phyloP scores from a whole-genome alignment of 2,888 invertebrate genomes.

The Drosophila siamana region DNA sequence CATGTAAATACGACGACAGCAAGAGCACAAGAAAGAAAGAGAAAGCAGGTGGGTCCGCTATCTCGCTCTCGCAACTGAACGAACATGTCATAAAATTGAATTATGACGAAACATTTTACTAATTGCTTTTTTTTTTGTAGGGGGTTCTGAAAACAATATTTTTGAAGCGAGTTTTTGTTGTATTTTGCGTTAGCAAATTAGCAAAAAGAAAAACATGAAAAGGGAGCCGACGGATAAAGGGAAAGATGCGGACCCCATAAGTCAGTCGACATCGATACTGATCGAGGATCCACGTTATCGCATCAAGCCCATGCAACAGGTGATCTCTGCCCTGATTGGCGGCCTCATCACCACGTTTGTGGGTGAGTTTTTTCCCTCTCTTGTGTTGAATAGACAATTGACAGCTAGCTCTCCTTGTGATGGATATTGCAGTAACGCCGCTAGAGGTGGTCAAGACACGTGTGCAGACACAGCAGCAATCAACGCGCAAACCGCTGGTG shows the following conservation, averaged over 20 bases:
- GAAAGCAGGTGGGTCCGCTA: background rate
- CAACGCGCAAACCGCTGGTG: conserved; percentile 88
- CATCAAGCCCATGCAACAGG: conserved; percentile 84
- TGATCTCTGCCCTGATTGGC: conserved; percentile 87
- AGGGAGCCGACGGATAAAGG: conserved; percentile 20
- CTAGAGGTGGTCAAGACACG: conserved; percentile 99
- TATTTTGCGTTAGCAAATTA: background rate
- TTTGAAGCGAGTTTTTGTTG: conserved; percentile 8
- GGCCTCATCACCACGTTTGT: conserved; percentile 94
- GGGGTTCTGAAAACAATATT: background rate
- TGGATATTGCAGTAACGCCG: conserved; percentile 91
- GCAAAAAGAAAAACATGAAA: conserved; percentile 35
- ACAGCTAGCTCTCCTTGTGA: too few relatives aligned
- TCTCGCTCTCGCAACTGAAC: background rate
- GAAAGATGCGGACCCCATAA: conserved; percentile 29
- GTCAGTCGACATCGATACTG: conserved; percentile 33
- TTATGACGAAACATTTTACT: background rate
- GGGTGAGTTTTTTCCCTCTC: too few relatives aligned
- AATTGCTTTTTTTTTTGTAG: too few relatives aligned
- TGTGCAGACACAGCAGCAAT: conserved; percentile 90
- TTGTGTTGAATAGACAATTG: too few relatives aligned
- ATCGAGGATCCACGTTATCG: conserved; percentile 90
- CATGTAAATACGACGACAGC: too few relatives aligned
- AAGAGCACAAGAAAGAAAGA: too few relatives aligned
- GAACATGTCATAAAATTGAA: conserved; percentile 1